Conservation (phyloP, 2,797 vertebrate genomes). For the Sciurus vulgaris region DNA sequence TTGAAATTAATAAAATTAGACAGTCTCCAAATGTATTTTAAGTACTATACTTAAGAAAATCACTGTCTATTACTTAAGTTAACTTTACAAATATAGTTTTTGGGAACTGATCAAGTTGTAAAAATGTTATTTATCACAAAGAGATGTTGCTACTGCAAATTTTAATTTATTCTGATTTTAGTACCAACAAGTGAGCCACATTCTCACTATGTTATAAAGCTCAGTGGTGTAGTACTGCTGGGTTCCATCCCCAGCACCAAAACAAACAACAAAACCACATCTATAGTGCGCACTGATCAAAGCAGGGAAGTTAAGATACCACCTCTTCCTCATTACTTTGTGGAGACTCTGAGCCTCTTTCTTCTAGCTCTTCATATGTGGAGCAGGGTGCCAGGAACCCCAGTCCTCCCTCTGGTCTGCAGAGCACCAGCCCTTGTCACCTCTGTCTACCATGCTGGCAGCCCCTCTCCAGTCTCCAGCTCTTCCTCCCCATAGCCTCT, state of each 20-base stretch:
- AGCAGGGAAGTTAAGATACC: too few species aligned
- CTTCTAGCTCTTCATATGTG: too few species aligned
- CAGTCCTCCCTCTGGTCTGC: too few species aligned
- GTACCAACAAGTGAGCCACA: constrained; percentile 7
- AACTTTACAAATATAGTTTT: constrained; percentile 32
- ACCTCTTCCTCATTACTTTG: background rate
- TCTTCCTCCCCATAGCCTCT: background rate
- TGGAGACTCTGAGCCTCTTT: too few species aligned
- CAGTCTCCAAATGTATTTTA: constrained; percentile 34
- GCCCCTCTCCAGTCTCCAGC: too few species aligned
- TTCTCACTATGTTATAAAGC: background rate
- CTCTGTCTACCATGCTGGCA: background rate
- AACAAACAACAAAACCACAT: too few species aligned
- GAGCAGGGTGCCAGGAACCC: too few species aligned
- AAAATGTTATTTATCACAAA: constrained; percentile 36
- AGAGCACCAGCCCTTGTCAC: background rate
- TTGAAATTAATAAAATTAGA: constrained; percentile 48
- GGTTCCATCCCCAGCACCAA: too few species aligned
- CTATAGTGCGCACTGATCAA: background rate
- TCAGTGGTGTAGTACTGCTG: too few species aligned
- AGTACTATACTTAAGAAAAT: background rate
- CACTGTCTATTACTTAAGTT: background rate
- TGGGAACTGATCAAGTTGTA: background rate
- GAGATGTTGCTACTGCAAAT: background rate
- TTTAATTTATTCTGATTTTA: constrained; percentile 56